phyloP scores from a whole-genome alignment of 2,113 vertebrate genomes.

The Tetrax tetrax region DNA sequence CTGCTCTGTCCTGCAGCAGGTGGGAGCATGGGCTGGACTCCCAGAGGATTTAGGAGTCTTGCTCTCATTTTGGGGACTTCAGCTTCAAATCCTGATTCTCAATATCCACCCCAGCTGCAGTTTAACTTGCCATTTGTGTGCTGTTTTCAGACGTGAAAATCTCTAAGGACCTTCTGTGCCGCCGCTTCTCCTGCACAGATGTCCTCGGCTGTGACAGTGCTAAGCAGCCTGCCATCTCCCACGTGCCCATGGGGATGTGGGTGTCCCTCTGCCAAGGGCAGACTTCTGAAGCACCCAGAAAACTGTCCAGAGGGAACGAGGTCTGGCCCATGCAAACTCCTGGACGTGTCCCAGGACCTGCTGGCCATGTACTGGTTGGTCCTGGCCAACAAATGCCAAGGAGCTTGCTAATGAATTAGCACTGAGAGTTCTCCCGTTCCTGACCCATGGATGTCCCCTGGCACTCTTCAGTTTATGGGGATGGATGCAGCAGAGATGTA shows the following conservation, averaged over 20 bases:
- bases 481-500: rapidly evolving
- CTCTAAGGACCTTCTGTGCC: background rate
- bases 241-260: rapidly evolving
- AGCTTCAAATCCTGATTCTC: background rate
- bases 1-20: rapidly evolving
- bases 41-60: background rate
- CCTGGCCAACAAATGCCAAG: too few species aligned
- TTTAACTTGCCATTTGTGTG: background rate
- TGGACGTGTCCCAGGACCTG: background rate
- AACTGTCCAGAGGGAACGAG: background rate
- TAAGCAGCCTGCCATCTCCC: background rate
- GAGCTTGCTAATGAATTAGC: background rate
- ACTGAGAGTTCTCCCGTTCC: background rate
- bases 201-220: background rate
- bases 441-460: background rate
- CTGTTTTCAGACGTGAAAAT: background rate
- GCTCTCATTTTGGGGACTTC: background rate
- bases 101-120: background rate
- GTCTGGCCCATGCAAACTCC: background rate
- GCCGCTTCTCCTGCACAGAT: background rate
- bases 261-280: background rate
- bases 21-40: background rate
- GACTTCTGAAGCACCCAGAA: background rate
- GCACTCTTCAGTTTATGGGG: rapidly evolving
- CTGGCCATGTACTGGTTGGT: background rate